Evolutionary conservation across 1,140 invertebrate genomes (phyloP).

Genomic region (Augochlora pura): DNA sequence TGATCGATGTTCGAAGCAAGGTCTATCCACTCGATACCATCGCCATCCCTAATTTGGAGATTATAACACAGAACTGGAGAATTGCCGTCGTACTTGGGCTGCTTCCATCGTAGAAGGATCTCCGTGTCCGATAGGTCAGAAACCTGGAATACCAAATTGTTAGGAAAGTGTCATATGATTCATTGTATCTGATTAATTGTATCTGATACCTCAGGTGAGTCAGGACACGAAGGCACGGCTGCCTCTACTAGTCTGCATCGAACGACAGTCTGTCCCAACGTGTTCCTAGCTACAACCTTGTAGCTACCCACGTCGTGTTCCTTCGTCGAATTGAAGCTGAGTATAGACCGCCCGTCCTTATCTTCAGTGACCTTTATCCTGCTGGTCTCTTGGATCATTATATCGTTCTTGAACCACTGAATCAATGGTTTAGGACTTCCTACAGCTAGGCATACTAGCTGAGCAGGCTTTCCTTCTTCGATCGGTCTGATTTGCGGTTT

Average conservation of each 20-base stretch:
- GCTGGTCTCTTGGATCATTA: conserved; percentile 89
- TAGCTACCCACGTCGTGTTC: conserved; percentile 95
- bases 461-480: conserved; percentile 87
- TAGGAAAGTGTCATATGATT: not conserved
- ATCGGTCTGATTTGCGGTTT: conserved; percentile 90
- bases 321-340: conserved; percentile 87
- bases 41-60: conserved; percentile 89
- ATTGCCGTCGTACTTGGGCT: conserved; percentile 91
- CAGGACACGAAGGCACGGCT: conserved; percentile 89
- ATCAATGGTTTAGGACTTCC: conserved; percentile 94
- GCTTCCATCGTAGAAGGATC: conserved; percentile 93
- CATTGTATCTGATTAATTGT: not conserved
- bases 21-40: conserved; percentile 91
- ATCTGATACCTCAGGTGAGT: conserved; percentile 88
- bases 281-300: conserved; percentile 96
- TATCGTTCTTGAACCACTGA: conserved; percentile 98
- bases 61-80: conserved; percentile 91
- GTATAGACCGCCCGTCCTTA: conserved; percentile 88
- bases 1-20: conserved; percentile 94
- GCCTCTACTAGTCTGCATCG: conserved; percentile 88
- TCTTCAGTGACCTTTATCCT: conserved; percentile 89
- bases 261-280: conserved; percentile 88
- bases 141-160: conserved; percentile 43
- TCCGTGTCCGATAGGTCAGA: conserved; percentile 91
- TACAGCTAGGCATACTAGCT: conserved; percentile 91